Percentiles rank a stretch among this genome's conserved stretches.
Conservation (phyloP, 2,113 vertebrate genomes). For the Eulemur rufifrons region DNA sequence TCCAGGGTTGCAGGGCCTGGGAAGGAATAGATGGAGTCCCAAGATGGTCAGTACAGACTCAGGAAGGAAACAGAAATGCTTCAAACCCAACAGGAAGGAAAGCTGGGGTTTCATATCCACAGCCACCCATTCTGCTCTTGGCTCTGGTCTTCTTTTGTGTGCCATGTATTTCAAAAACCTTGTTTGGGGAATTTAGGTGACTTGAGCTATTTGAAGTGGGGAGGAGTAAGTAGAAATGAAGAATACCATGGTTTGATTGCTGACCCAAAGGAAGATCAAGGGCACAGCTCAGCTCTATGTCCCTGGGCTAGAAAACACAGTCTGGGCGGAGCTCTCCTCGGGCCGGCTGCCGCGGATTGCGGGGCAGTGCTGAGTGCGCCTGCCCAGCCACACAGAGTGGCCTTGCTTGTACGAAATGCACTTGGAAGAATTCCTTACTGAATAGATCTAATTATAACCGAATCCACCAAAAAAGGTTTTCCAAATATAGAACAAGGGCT, state of each 20-base stretch:
- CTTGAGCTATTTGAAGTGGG: background rate
- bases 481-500: background rate
- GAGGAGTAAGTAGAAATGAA: background rate
- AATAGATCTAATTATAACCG: background rate
- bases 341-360: background rate
- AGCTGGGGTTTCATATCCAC: background rate
- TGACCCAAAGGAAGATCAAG: background rate
- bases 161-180: background rate
- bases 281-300: background rate
- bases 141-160: background rate
- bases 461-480: background rate
- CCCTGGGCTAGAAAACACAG: background rate
- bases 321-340: background rate
- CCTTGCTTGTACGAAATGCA: background rate
- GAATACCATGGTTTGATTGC: background rate
- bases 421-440: background rate
- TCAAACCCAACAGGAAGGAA: background rate
- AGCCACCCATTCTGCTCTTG: background rate
- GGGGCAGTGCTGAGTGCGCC: background rate
- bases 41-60: background rate
- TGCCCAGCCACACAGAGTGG: background rate
- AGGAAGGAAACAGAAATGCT: background rate
- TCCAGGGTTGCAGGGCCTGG: background rate
- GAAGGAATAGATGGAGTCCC: background rate
- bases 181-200: background rate